A percentile compares a stretch with the other conserved stretches of the same genome.
These are phyloP conservation scores for Cetonia aurata DNA, from an alignment of 2,888 invertebrate genomes.

Conservation along the genomic window DNA sequence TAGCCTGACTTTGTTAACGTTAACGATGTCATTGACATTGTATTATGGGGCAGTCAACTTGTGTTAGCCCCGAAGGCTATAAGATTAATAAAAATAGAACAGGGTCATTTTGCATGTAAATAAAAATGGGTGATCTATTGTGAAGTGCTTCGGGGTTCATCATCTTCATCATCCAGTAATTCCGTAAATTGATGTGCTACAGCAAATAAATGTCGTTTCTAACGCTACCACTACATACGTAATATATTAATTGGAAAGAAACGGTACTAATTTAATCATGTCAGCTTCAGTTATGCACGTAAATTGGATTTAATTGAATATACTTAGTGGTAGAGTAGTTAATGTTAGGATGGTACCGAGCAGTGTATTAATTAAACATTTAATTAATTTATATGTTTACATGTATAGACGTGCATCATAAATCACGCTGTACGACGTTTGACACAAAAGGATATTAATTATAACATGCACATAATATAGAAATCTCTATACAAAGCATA, in stretches of 20 bases:
- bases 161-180: constrained; percentile 3
- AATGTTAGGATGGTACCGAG: not conserved
- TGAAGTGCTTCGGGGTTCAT: not conserved
- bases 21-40: constrained; percentile 35
- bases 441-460: no score
- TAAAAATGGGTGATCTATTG: constrained; percentile 22
- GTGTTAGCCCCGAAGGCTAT: constrained; percentile 24
- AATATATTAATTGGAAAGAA: constrained; percentile 11
- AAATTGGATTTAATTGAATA: constrained; percentile 22
- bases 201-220: constrained; percentile 21
- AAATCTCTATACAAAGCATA: no score
- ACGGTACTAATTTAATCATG: constrained; percentile 21
- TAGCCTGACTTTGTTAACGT: not conserved
- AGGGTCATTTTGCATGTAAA: constrained; percentile 9
- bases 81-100: constrained; percentile 39
- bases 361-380: not conserved
- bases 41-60: constrained; percentile 37
- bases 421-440: no score
- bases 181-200: constrained; percentile 26
- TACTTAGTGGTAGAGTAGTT: not conserved
- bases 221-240: constrained; percentile 5
- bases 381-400: not conserved
- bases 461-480: no score
- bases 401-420: no score
- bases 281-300: constrained; percentile 9